Evolutionary conservation across 2,888 invertebrate species (phyloP), one percentile per base, ranked within the genome.

Genomic region (Pachymerium ferrugineum): DNA sequence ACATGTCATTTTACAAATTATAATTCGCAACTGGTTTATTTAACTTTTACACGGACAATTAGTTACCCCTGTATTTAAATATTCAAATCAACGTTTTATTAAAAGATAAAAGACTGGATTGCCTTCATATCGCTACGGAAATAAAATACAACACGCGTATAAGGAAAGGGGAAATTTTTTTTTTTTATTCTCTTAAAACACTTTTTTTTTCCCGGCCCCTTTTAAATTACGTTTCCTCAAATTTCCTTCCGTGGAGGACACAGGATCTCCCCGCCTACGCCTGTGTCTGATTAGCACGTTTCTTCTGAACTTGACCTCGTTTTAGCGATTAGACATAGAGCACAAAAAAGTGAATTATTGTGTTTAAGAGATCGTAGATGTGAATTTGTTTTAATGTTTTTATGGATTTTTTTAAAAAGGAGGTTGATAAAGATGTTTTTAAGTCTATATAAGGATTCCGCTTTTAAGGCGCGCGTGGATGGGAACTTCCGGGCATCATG

Each of bases 401-500:
- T n/a, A n/a, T n/a, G n/a, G n/a, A n/a, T n/a, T n/a, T n/a, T n/a
- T n/a, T n/a, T n/a, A n/a, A n/a, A n/a, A n/a, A n/a, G n/a, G n/a
- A n/a, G n/a, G n/a, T n/a, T n/a, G n/a, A n/a, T n/a, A n/a, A n/a
- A n/a, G n/a, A n/a, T n/a, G n/a, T n/a, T n/a, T n/a, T n/a, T n/a
- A 12, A 62, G 62, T n/a, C 4, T 25, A 62, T n/a, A 62, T 62
- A 28, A 25, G 25, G 28, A 28, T 25, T 62, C 28, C n/a, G 22
- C 12, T 38, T 38, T 38, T 38, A 28, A 62, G 62, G 62, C 62
- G 28, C 62, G 62, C 62, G 62, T 62, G 25, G 62, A 62, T 62
- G 25, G 62, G 62, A 62, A 62, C 62, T 62, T 62, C 62, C 62
- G 62, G 62, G 62, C 62, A 62, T 62, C 25, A 25, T 62, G 62